Base-by-base conservation (phyloP, 1,140 invertebrate genomes). In the Drosophila nebulosa region DNA sequence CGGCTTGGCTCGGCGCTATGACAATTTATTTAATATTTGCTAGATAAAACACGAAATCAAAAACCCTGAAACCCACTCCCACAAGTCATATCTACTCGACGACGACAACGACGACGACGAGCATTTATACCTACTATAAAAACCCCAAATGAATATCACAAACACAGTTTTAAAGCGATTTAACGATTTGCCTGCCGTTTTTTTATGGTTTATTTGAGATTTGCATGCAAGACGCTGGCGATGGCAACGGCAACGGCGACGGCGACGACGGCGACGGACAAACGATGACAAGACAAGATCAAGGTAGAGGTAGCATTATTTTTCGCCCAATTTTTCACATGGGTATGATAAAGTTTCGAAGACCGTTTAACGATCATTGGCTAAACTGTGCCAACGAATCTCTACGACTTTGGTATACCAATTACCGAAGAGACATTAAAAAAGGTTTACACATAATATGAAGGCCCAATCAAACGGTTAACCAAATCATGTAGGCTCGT, bases 11-110 rank as follows among this genome's bases (percentile, higher is more conserved):
- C 24, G 24, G 24, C 24, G 30, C 46, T 75, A 55, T 50, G 79
- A 78, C 64, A 73, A 78, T 64, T 74, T 70, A 66, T 74, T 57
- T 60, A 66, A 63, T 61, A 56, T 64, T 73, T 55, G 78, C 55
- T 57, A 59, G 74, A 39, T 67, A 55, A 74, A 46, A 21, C 16
- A 46, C 16, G 1, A 46, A 46, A 46, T 10, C 10, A 46, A 46
- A 46, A 85, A 85, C 81, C 80, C 81, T 85, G 81, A 85, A 79
- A 89, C 71, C 50, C 52, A 77, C 84, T 70, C 83, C 84, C 83
- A 86, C 83, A 50, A 69, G 50, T 39, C 61, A 42, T 55, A 67
- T 42, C 39, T 46, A 58, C 26, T 50, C 57, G 50, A 36, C 39
- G 46, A 35, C 24, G 4, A 58, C 57, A 35, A 36, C 39, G 46